These are phyloP conservation scores for Artemia sinica DNA, from an alignment of 2,888 invertebrate species.

Conservation along the genomic window DNA sequence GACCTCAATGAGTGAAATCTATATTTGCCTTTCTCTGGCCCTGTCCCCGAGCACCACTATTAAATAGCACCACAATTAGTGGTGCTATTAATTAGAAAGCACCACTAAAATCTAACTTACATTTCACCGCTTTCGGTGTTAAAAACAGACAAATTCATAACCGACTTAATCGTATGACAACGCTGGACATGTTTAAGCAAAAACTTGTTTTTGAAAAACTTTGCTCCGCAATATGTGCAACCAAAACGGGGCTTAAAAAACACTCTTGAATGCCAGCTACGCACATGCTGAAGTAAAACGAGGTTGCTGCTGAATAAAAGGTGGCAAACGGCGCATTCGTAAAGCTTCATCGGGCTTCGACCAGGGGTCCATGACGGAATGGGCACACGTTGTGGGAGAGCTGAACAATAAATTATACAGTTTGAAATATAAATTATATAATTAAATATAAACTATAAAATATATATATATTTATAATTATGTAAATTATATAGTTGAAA, in stretches of 20 bases:
- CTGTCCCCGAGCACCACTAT: neutral
- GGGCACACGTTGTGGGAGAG: constrained; percentile 14
- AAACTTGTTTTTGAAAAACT: constrained; percentile 29
- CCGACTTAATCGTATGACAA: constrained; percentile 1
- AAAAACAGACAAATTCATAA: constrained; percentile 10
- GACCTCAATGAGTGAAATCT: too few species aligned
- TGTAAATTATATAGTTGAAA: too few species aligned
- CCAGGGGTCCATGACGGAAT: constrained; percentile 2
- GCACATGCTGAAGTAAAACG: constrained; percentile 16
- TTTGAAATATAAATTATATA: neutral
- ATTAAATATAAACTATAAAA: too few species aligned
- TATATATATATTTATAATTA: too few species aligned
- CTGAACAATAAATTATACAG: neutral
- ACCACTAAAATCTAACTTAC: constrained; percentile 2
- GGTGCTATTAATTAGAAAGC: neutral
- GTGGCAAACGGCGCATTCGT: constrained; percentile 16
- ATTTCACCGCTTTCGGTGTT: neutral
- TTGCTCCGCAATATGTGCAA: constrained; percentile 29
- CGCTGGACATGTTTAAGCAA: constrained; percentile 26
- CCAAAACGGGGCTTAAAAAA: constrained; percentile 26
- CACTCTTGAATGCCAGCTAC: constrained; percentile 3
- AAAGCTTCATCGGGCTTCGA: constrained; percentile 16
- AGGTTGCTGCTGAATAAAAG: constrained; percentile 16
- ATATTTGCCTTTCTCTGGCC: neutral
- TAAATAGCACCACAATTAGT: too few species aligned